Conservation (phyloP, 2,888 invertebrate species). For the Dolichomitus sp. region DNA sequence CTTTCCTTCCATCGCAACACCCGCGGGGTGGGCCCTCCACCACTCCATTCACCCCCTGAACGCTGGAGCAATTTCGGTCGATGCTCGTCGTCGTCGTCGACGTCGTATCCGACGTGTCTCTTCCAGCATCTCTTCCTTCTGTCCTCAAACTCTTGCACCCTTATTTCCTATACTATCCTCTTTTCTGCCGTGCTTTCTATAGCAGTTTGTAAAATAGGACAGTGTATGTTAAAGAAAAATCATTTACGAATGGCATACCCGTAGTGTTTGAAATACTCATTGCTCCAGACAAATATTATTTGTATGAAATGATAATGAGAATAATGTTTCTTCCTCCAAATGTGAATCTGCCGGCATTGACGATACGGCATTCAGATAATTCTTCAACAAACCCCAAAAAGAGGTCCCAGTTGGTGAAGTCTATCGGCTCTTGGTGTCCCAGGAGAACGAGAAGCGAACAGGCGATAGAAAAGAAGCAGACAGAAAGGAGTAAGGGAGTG, state of each 20-base stretch:
- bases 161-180: conserved; percentile 46
- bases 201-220: conserved; percentile 41
- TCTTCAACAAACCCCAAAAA: neutral
- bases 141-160: conserved; percentile 35
- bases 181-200: conserved; percentile 50
- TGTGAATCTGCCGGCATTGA: neutral
- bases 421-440: conserved; percentile 13
- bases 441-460: conserved; percentile 22
- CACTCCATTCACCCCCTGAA: conserved; percentile 64
- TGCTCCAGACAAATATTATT: neutral
- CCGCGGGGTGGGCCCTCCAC: conserved; percentile 73
- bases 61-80: conserved; percentile 81
- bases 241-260: conserved; percentile 14
- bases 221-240: conserved; percentile 36
- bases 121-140: conserved; percentile 30
- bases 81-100: conserved; percentile 69
- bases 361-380: neutral
- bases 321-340: neutral
- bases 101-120: conserved; percentile 65
- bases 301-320: too few species aligned
- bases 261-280: neutral
- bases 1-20: conserved; percentile 82
- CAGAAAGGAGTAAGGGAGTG: conserved; percentile 32
- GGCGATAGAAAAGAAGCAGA: conserved; percentile 39
- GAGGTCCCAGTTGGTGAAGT: neutral